phyloP scores from a whole-genome alignment of 2,797 vertebrate species.

The Acrossocheilus wenchowensis region DNA sequence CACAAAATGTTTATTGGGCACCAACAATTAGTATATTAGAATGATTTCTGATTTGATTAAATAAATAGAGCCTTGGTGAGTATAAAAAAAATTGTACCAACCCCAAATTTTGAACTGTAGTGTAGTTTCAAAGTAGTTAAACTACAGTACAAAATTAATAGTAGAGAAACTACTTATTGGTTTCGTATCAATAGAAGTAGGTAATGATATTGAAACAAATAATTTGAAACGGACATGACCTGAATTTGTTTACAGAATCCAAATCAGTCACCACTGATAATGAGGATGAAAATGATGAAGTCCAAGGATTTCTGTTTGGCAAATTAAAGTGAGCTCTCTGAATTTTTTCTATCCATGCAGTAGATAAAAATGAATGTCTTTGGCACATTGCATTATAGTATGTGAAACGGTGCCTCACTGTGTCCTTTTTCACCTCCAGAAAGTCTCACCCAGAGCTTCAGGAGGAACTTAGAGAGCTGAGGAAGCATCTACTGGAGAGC shows the following conservation, averaged over 20 bases:
- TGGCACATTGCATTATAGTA: neutral
- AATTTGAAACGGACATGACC: neutral
- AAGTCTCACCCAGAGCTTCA: conserved; percentile 86
- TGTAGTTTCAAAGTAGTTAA: neutral
- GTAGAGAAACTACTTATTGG: neutral
- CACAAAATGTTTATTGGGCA: neutral
- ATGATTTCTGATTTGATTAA: conserved; percentile 2
- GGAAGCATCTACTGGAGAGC: conserved; percentile 90
- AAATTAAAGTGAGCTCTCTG: conserved; percentile 87
- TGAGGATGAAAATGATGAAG: conserved; percentile 81
- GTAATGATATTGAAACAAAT: neutral
- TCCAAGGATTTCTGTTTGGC: conserved; percentile 93
- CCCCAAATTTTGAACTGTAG: neutral
- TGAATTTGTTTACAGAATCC: conserved; percentile 72
- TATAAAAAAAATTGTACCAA: neutral
- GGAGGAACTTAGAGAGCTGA: conserved; percentile 85
- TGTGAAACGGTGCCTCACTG: neutral
- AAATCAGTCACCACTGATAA: conserved; percentile 75
- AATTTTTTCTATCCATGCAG: neutral
- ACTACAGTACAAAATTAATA: neutral
- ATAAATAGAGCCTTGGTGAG: neutral
- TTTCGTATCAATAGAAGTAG: neutral
- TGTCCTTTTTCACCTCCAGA: conserved; percentile 67
- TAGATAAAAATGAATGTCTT: neutral
- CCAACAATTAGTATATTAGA: neutral